Evolutionary conservation across 2,888 invertebrate species (phyloP).

Genomic region (Thymelicus lineola): DNA sequence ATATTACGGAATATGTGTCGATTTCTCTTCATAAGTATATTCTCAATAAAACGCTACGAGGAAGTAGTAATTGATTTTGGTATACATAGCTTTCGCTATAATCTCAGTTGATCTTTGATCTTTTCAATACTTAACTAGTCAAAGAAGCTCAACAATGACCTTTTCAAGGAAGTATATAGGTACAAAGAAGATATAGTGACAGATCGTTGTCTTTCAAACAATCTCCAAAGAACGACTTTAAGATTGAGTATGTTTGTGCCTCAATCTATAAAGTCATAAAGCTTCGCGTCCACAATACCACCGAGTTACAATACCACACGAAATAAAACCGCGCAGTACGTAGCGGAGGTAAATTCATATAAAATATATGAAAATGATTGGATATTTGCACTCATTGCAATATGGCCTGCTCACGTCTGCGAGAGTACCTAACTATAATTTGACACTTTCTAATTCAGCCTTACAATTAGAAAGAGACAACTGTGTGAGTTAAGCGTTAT

Average conservation of each 20-base stretch:
- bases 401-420: not conserved
- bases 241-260: conserved; percentile 50
- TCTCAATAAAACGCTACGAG: too few relatives aligned
- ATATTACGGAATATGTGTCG: too few relatives aligned
- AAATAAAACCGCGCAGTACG: not conserved
- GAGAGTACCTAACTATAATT: conserved; percentile 38
- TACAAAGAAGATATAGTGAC: too few relatives aligned
- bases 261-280: conserved; percentile 7
- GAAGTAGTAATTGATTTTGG: too few relatives aligned
- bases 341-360: not conserved
- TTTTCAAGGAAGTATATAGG: too few relatives aligned
- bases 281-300: not conserved
- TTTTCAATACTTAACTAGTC: too few relatives aligned
- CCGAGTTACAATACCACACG: not conserved
- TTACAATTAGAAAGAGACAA: conserved; percentile 82
- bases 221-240: conserved; percentile 36
- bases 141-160: too few relatives aligned
- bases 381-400: not conserved
- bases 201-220: not conserved
- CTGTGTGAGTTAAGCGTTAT: conserved; percentile 58
- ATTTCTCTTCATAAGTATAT: too few relatives aligned
- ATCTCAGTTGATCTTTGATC: too few relatives aligned
- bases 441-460: conserved; percentile 84
- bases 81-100: too few relatives aligned
- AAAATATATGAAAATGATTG: not conserved